A percentile compares a stretch with the other conserved stretches of the same genome.
phyloP scores from a whole-genome alignment of 2,113 vertebrate genomes.

The Hippopotamus amphibius region DNA sequence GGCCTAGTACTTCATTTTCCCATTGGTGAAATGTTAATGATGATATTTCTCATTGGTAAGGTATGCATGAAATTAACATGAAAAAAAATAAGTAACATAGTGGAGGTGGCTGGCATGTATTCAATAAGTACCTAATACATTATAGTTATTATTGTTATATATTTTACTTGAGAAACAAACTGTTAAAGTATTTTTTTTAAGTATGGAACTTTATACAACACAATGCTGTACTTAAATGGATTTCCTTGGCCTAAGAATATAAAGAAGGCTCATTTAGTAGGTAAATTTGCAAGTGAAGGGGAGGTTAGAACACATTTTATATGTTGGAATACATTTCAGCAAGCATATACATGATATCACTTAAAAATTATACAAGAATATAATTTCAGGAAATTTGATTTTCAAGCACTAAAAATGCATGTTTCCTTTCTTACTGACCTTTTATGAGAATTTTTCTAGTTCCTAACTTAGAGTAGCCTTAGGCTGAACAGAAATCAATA shows the following conservation, averaged over 20 bases:
- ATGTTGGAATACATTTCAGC: not conserved
- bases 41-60: not conserved
- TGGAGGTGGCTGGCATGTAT: not conserved
- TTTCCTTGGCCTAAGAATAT: not conserved
- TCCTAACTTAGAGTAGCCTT: not conserved
- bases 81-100: constrained; percentile 14
- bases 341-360: not conserved
- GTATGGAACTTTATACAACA: not conserved
- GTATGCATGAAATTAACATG: not conserved
- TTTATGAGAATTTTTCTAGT: not conserved
- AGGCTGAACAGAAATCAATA: not conserved
- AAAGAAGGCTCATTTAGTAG: not conserved
- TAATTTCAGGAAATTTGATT: not conserved
- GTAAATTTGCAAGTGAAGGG: not conserved
- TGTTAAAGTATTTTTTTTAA: not conserved
- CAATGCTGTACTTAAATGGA: not conserved
- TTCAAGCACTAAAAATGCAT: not conserved
- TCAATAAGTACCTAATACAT: not conserved
- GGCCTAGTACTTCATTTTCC: not conserved
- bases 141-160: not conserved
- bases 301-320: not conserved
- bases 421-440: not conserved
- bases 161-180: not conserved
- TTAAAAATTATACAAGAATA: not conserved
- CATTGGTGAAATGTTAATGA: not conserved